Evolutionary conservation across 2,113 vertebrate genomes (phyloP).

Genomic region (Crypturellus undulatus): DNA sequence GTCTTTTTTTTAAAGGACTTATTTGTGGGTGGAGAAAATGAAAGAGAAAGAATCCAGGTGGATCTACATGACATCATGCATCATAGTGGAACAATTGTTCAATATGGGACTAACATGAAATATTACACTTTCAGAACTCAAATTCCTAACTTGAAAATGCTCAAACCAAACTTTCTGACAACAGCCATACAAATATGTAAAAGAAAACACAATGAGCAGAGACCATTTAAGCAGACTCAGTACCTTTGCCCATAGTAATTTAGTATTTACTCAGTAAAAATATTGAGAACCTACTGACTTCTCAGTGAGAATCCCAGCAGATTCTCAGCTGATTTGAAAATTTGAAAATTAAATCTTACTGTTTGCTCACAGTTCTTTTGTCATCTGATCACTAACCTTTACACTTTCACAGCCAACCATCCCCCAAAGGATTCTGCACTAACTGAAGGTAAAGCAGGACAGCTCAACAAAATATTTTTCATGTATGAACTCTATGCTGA

Average conservation of each 20-base stretch:
- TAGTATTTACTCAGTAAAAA: neutral
- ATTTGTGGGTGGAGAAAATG: neutral
- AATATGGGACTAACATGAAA: neutral
- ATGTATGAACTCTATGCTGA: neutral
- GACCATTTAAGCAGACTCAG: neutral
- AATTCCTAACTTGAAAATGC: neutral
- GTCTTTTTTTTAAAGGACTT: neutral
- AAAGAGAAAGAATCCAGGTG: neutral
- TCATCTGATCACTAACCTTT: neutral
- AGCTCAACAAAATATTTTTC: neutral
- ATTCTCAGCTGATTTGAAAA: neutral
- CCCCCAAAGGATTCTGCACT: too few relatives aligned
- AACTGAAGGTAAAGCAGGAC: neutral
- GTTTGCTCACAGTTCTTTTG: neutral
- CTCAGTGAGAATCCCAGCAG: neutral
- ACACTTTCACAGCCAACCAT: neutral
- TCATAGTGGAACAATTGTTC: neutral
- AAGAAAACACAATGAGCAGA: neutral
- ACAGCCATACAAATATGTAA: neutral
- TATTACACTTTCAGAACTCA: neutral
- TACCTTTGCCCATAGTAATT: neutral
- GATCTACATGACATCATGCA: neutral
- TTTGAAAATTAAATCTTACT: neutral
- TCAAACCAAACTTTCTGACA: neutral
- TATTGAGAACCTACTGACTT: neutral